Evolutionary conservation across 2,113 vertebrate genomes (phyloP), one percentile per base, ranked within the genome.

Genomic region (Chloroceryle aenea): DNA sequence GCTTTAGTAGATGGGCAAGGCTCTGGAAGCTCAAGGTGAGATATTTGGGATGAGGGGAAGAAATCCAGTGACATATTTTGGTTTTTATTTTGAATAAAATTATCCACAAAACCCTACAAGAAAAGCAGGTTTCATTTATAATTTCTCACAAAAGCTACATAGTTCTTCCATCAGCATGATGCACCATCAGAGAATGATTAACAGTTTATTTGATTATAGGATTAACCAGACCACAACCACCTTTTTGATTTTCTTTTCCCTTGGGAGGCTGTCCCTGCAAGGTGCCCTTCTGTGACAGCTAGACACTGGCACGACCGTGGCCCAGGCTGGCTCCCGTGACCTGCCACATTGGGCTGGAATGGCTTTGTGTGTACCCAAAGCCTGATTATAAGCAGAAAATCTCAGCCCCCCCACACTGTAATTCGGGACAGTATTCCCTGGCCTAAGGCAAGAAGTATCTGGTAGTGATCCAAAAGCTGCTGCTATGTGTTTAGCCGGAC

Each of bases 331-430:
- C 22, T 79, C 55, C 42, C 4, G 0, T 19, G 18, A 19, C 45
- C 45, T 45, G 45, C 50, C 47, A 45, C 0, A 0, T 8, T 48
- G n/a, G 27, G 55, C 38, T 3, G 2, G 8, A 12, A 52, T 1
- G 1, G 14, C 38, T 77, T 23, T 0, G 5, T 0, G 2, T 32
- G 89, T 30, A 21, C 4, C 23, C 2, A 2, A 26, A 14, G 9
- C 1, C 0, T 0, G 1, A 6, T 20, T 20, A 29, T 30, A 43
- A 43, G 9, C 36, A 52, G 30, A 27, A 56, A 55, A 30, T 47
- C 45, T 74, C 1, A 1, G 55, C 16, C 45, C 14, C 43, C 38
- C 53, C 29, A 2, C 8, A 2, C 38, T 26, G 29, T 2, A 3
- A 2, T 25, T 72, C 59, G 2, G 40, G 43, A 17, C 5, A 8